Evolutionary conservation across 1,140 invertebrate genomes (phyloP), one percentile per base, ranked within the genome.

Genomic region (Heliconius hermathena): DNA sequence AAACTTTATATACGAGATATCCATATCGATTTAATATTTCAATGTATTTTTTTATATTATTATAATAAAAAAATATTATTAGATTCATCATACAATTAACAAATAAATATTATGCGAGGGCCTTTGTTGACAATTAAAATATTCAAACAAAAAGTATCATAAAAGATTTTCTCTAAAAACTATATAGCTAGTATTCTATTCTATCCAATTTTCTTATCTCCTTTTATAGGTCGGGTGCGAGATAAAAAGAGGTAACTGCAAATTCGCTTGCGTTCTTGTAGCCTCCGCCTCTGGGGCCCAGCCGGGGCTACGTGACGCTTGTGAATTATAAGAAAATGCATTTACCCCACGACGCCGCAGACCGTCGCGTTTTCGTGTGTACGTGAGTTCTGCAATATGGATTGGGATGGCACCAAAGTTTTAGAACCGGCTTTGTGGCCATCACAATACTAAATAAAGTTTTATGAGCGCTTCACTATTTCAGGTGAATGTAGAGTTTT

Each of bases 301-400:
- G 13, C 41, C 41, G 41, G 13, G 41, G 85, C 82, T 90, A 94
- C 91, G 91, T 94, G 92, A 92, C 90, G 89, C 82, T 86, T 82
- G 88, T 92, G 90, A 91, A 91, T 92, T 94, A 94, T 92, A 94
- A 93, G 91, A 93, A 93, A 94, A 93, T 92, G 91, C 91, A 94
- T 93, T 94, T 94, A 91, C 89, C 83, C 78, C 85, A 46, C 41
- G 41, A 78, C 84, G 83, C 90, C 86, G 81, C 85, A 88, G 85
- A 88, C 87, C 86, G 83, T 82, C 84, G 88, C 88, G 85, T 89
- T 88, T 92, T 91, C 89, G 87, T 92, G 89, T 90, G 83, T 88
- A 87, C 87, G 86, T 90, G 87, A 84, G 75, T 81, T 85, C 81
- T 90, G 82, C 84, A 86, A 84, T 90, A 87, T 90, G 89, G 84